Conservation (phyloP, 35 echinoderm and acorn worm genomes). For the Amphiura filiformis region DNA sequence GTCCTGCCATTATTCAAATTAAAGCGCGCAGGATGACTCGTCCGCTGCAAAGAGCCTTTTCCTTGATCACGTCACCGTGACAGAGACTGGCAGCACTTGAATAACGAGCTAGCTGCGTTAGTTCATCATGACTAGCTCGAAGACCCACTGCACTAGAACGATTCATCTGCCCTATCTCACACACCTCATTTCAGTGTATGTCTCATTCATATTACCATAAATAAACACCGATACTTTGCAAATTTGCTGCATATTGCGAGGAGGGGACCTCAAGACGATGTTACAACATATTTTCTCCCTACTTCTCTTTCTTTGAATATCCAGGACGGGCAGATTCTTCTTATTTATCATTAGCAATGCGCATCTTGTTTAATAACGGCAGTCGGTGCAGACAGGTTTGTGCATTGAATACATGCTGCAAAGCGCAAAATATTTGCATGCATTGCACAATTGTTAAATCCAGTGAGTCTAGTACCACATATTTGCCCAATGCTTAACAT, state of each 20-base stretch:
- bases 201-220: constrained; percentile 7
- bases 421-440: too few relatives aligned
- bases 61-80: too few relatives aligned
- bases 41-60: too few relatives aligned
- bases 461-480: not conserved
- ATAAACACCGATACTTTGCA: not conserved
- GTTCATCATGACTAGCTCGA: too few relatives aligned
- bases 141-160: too few relatives aligned
- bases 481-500: not conserved
- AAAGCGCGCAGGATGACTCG: too few relatives aligned
- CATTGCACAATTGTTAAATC: not conserved
- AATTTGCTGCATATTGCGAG: not conserved
- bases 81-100: too few relatives aligned
- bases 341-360: not conserved
- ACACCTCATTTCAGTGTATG: not conserved
- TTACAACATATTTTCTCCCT: not conserved
- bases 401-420: not conserved
- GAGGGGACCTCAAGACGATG: not conserved
- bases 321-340: not conserved
- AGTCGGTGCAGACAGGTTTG: not conserved
- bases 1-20: too few relatives aligned
- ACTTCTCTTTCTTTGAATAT: not conserved
- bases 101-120: too few relatives aligned
- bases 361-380: not conserved
- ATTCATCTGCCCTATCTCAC: too few relatives aligned